Evolutionary conservation across 2,797 vertebrate genomes (phyloP).

Genomic region (Presbytis comata): DNA sequence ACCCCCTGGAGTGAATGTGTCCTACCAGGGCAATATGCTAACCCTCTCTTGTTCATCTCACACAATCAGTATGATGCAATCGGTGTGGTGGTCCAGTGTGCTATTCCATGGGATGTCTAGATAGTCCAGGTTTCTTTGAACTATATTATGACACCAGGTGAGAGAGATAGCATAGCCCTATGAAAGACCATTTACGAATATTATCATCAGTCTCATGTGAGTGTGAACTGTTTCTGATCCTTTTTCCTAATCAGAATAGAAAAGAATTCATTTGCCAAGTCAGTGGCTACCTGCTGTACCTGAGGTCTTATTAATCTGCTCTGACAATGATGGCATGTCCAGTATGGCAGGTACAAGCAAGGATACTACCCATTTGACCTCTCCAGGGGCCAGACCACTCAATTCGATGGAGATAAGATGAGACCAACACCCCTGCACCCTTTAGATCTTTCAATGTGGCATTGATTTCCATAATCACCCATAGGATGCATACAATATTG

Average conservation of each 20-base stretch:
- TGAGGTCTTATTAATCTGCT: conserved; percentile 25
- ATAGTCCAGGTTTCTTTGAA: conserved; percentile 5
- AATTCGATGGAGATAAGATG: background rate
- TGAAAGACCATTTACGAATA: background rate
- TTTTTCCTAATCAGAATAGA: conserved; percentile 46
- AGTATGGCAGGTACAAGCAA: background rate
- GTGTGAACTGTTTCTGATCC: background rate
- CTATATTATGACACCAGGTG: background rate
- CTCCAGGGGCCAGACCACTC: background rate
- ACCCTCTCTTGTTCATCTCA: conserved; percentile 11
- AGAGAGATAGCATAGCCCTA: background rate
- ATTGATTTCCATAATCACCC: background rate
- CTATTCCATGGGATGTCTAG: conserved; percentile 38
- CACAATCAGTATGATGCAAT: conserved; percentile 21
- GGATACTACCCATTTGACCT: background rate
- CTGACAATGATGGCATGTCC: background rate
- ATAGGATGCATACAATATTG: background rate
- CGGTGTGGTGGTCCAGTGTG: background rate
- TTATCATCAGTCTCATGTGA: background rate
- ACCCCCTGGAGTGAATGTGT: background rate
- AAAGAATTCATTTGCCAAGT: conserved; percentile 15
- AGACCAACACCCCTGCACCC: background rate
- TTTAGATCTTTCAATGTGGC: background rate
- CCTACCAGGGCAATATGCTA: conserved; percentile 24
- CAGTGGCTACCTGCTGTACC: background rate